Base-by-base conservation (phyloP, 2,113 vertebrate species). In the Sterrhoptilus dennistouni region DNA sequence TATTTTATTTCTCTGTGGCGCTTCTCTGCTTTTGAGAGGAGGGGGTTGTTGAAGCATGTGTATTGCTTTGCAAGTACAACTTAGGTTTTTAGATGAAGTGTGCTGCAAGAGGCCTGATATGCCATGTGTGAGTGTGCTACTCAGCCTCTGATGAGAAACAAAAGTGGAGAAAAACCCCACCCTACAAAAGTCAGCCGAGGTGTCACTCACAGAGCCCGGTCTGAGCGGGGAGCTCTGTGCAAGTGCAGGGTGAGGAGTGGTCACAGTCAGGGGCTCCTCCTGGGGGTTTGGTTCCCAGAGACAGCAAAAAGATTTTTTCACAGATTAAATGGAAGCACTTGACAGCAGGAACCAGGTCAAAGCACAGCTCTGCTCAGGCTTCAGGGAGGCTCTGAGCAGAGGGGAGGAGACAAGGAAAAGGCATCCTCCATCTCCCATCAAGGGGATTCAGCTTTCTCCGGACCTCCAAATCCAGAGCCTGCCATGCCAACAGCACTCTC, bases 71-170 rank as follows among this genome's bases (percentile, higher is more conserved):
- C 95, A 94, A 95, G 95, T 97, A 96, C 95, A 96, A 95, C 97
- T 97, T 96, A 96, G 91, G 82, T 97, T 97, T 97, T 95, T 91
- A 83, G 96, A 97, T 97, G 85, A 95, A 97, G 95, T 93, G 84
- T 95, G 88, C 94, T 97, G 95, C 79, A 87, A 96, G 74, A 95
- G 77, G 70, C 89, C 93, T 94, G 94, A 96, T 95, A 95, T 5
- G 83, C 83, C 72, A 42, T 38, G 82, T 85, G 95, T 5, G 15
- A 95, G 90, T 21, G 10, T 4, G 4, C 56, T 60, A 38, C 69
- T 91, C 71, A 69, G 49, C 68, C 83, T 88, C 81, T 91, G 78
- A 94, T 75, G 93, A 92, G 91, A 88, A 69, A 77, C 31, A 74
- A 66, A 81, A 78, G 88, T 36, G 33, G 78, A 76, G 86, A 47